These are phyloP conservation scores for Dicrurus megarhynchus DNA, from an alignment of 2,113 vertebrate genomes.

Conservation along the genomic window DNA sequence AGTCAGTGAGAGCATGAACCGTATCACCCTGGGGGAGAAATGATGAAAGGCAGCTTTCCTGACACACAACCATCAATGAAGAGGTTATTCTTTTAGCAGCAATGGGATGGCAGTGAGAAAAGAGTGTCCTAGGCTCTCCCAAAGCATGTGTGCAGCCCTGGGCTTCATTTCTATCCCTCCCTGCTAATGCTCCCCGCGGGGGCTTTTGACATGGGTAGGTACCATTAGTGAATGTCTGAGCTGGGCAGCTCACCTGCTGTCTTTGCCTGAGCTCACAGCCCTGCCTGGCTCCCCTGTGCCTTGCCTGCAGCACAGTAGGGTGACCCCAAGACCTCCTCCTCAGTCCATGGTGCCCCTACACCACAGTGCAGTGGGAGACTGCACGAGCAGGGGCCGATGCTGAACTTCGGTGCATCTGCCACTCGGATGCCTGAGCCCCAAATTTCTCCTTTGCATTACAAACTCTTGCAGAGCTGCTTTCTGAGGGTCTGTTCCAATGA, in stretches of 20 bases:
- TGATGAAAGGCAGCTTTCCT: neutral
- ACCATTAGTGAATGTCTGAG: neutral
- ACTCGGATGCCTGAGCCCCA: neutral
- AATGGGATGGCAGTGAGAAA: neutral
- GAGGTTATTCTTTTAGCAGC: neutral
- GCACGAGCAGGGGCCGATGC: neutral
- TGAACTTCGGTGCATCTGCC: neutral
- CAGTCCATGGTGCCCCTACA: fast-evolving
- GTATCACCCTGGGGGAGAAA: neutral
- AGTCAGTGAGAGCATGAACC: neutral
- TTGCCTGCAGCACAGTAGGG: neutral
- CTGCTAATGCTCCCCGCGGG: neutral
- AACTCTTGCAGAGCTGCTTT: neutral
- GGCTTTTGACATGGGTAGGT: neutral
- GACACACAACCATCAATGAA: neutral
- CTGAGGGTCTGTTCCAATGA: neutral
- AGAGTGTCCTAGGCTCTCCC: neutral
- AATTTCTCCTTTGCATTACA: neutral
- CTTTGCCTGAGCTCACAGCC: neutral
- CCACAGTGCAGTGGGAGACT: fast-evolving
- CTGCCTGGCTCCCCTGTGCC: neutral
- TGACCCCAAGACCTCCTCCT: neutral
- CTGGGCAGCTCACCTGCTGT: neutral
- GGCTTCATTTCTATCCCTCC: neutral
- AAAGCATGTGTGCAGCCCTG: neutral